Conservation (phyloP, 2,888 invertebrate genomes). For the Cenopis cana region DNA sequence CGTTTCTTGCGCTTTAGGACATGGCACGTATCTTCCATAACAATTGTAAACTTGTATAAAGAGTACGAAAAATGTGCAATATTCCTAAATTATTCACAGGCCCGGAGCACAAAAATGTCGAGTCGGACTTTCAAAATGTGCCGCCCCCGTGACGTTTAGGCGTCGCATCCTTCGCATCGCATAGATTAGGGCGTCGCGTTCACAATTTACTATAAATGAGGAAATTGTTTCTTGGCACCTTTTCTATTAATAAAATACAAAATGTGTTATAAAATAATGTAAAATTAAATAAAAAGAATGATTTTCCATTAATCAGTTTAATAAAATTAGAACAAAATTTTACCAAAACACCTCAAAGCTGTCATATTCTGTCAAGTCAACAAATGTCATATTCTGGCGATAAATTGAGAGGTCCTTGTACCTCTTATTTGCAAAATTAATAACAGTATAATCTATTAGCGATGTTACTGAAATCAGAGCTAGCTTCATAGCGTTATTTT, state of each 20-base stretch:
- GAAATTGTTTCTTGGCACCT: background rate
- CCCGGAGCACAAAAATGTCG: constrained; percentile 12
- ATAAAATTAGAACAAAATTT: background rate
- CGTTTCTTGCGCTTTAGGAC: constrained; percentile 66
- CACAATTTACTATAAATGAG: background rate
- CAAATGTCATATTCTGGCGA: constrained; percentile 43
- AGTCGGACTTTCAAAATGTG: constrained; percentile 29
- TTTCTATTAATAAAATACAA: background rate
- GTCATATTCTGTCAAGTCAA: constrained; percentile 45
- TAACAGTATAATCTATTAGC: constrained; percentile 27
- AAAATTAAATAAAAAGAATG: background rate
- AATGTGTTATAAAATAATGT: background rate
- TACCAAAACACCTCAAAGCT: constrained; percentile 9
- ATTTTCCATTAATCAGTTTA: background rate
- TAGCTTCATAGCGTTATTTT: constrained; percentile 34
- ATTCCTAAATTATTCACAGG: constrained; percentile 14
- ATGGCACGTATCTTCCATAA: constrained; percentile 58
- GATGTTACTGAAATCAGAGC: constrained; percentile 26
- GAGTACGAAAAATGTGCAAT: constrained; percentile 6
- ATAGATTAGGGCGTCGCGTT: background rate
- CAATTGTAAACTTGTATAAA: constrained; percentile 19
- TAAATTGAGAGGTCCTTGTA: constrained; percentile 34
- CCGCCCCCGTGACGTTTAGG: constrained; percentile 26
- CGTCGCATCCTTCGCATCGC: background rate
- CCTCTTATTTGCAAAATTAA: constrained; percentile 21